Conservation (phyloP, 2,113 vertebrate genomes). For the Rhea pennata region DNA sequence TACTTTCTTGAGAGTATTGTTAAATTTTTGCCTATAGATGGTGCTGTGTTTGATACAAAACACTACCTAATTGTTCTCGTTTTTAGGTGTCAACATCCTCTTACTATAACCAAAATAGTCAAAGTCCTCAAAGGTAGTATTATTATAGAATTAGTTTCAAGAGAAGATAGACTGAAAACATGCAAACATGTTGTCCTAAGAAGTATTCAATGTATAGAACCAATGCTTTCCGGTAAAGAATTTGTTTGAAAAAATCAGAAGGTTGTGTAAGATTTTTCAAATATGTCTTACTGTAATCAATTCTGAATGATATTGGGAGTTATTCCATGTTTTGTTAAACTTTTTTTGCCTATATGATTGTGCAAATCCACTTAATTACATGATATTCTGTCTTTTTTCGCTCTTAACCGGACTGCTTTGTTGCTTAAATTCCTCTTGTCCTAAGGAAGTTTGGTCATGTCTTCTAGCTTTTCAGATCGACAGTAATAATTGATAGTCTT, state of each 20-base stretch:
- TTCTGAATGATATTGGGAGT: background rate
- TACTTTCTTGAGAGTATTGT: background rate
- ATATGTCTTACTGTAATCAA: background rate
- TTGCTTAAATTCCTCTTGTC: background rate
- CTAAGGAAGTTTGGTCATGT: background rate
- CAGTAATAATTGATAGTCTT: background rate
- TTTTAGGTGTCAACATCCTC: background rate
- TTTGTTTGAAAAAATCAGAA: background rate
- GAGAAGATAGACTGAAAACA: background rate
- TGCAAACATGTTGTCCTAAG: background rate
- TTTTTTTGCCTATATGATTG: background rate
- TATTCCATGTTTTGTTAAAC: background rate
- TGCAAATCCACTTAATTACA: background rate
- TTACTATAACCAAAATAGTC: background rate
- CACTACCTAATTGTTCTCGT: background rate
- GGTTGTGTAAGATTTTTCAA: background rate
- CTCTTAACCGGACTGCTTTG: conserved; percentile 11
- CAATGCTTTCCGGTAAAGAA: background rate
- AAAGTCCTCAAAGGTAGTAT: background rate
- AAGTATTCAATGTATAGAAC: background rate
- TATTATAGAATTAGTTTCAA: background rate
- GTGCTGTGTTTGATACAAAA: conserved; percentile 50
- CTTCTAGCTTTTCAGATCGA: background rate
- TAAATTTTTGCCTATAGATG: conserved; percentile 58
- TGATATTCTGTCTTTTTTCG: background rate